Percentiles rank a stretch among this genome's conserved stretches.
Evolutionary conservation across 1,140 invertebrate species (phyloP).

Genomic region (Zaprionus vittiger): DNA sequence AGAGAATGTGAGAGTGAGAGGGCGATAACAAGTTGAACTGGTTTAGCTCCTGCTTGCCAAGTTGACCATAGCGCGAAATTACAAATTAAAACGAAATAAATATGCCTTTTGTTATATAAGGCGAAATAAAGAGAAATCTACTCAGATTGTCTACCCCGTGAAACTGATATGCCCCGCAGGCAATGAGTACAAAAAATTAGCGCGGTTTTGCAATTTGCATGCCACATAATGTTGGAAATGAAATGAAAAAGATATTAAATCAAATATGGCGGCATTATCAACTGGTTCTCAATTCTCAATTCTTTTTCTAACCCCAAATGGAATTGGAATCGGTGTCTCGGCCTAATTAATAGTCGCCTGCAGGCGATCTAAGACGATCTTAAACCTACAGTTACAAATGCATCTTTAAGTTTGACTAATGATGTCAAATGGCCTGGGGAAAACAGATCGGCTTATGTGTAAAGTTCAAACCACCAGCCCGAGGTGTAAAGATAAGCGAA

Average conservation of each 20-base stretch:
- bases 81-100: conserved; percentile 83
- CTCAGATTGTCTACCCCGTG: conserved; percentile 28
- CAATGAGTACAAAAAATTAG: conserved; percentile 59
- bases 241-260: conserved; percentile 50
- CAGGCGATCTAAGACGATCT: conserved; percentile 33
- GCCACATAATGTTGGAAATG: conserved; percentile 44
- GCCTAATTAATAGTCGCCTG: conserved; percentile 69
- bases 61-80: conserved; percentile 80
- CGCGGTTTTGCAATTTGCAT: conserved; percentile 82
- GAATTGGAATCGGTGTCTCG: conserved; percentile 44
- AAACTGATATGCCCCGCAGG: conserved; percentile 65
- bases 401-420: conserved; percentile 81
- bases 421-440: conserved; percentile 63
- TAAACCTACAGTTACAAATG: conserved; percentile 67
- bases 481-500: conserved; percentile 45
- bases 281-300: conserved; percentile 26
- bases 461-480: conserved; percentile 73
- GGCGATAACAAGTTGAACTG: conserved; percentile 69
- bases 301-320: conserved; percentile 34
- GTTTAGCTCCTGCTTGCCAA: conserved; percentile 46
- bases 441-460: conserved; percentile 72
- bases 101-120: conserved; percentile 79
- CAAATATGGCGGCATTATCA: conserved; percentile 56
- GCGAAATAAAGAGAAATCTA: conserved; percentile 28
- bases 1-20: conserved; percentile 3